Conservation (phyloP, 1,140 invertebrate genomes). For the Heterodera carotae region DNA sequence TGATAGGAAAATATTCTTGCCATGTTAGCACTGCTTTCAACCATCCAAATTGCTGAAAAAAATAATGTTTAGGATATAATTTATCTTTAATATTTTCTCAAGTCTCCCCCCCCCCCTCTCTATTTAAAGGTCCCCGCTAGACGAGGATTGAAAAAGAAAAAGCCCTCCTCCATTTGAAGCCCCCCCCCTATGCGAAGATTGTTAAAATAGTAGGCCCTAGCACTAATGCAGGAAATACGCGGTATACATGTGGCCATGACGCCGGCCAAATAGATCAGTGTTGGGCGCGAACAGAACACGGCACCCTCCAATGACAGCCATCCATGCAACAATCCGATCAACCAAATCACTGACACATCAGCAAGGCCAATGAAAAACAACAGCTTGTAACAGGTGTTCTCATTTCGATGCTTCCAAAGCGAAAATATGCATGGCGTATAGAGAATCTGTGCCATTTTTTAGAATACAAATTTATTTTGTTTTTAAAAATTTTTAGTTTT, state of each 20-base stretch:
- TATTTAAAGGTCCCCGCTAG: too few species aligned
- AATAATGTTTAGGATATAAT: background rate
- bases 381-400: slow-evolving; percentile 9
- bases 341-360: slow-evolving; percentile 16
- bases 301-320: slow-evolving; percentile 15
- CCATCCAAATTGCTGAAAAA: slow-evolving; percentile 17
- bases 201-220: too few species aligned
- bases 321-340: slow-evolving; percentile 26
- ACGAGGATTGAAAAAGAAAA: too few species aligned
- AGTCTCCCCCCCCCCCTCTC: background rate
- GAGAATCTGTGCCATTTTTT: slow-evolving; percentile 3
- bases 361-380: slow-evolving; percentile 14
- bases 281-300: slow-evolving; percentile 27
- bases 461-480: too few species aligned
- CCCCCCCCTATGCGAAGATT: too few species aligned
- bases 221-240: too few species aligned
- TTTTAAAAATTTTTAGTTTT: too few species aligned
- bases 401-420: slow-evolving; percentile 9
- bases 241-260: background rate
- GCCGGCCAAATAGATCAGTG: slow-evolving; percentile 22
- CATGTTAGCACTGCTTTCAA: slow-evolving; percentile 18
- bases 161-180: too few species aligned
- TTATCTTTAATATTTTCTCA: background rate
- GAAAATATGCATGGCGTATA: slow-evolving; percentile 10
- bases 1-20: background rate